phyloP scores from a whole-genome alignment of 2,888 invertebrate genomes.

The Tachina lurida region DNA sequence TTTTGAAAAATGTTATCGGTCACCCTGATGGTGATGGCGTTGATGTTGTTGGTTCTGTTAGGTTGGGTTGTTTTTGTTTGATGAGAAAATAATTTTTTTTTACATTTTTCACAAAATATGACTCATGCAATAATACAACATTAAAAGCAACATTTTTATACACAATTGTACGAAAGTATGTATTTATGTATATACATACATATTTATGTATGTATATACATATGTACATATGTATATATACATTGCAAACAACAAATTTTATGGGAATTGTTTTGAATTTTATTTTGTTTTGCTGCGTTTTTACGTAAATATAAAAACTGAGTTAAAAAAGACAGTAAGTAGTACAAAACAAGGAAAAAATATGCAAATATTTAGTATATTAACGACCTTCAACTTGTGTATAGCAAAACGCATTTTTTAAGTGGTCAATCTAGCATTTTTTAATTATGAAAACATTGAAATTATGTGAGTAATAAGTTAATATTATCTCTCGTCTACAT shows the following conservation, averaged over 20 bases:
- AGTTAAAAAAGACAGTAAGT: not conserved
- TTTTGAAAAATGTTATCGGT: too few relatives aligned
- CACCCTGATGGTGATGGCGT: conserved; percentile 27
- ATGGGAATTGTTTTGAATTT: conserved; percentile 38
- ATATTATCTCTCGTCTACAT: too few relatives aligned
- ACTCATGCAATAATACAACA: conserved; percentile 63
- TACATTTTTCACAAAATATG: conserved; percentile 36
- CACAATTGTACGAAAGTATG: not conserved
- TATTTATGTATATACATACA: not conserved
- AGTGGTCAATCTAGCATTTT: conserved; percentile 8
- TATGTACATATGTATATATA: not conserved
- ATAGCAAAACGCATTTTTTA: conserved; percentile 45
- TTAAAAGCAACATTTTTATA: not conserved
- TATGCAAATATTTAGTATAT: not conserved
- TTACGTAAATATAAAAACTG: not conserved
- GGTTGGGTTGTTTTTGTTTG: conserved; percentile 34
- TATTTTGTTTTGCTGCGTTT: conserved; percentile 4
- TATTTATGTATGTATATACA: not conserved
- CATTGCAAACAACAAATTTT: too few relatives aligned
- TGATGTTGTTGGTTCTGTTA: conserved; percentile 36
- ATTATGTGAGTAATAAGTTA: not conserved
- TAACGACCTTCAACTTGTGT: conserved; percentile 69
- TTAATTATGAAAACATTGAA: conserved; percentile 3
- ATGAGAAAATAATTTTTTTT: conserved; percentile 42
- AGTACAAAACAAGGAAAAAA: conserved; percentile 19